Conservation (phyloP, 2,888 invertebrate species). For the Sesamia inferens region DNA sequence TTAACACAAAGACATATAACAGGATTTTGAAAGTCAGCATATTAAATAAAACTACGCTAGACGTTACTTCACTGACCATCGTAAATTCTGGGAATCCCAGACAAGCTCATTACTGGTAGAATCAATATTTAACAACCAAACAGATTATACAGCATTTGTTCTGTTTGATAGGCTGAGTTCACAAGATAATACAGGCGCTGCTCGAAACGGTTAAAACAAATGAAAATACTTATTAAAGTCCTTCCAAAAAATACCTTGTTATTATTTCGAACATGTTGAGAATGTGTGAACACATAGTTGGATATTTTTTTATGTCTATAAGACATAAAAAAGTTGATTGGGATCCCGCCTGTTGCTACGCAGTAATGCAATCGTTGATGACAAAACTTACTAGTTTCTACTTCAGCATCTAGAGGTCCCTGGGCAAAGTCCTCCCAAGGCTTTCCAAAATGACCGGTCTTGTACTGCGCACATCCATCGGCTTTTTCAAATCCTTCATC, state of each 20-base stretch:
- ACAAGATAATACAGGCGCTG: not conserved
- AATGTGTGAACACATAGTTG: no score
- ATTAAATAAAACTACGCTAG: conserved; percentile 18
- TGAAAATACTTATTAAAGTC: not conserved
- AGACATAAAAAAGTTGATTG: no score
- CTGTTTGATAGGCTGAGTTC: conserved; percentile 6
- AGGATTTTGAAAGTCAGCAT: conserved; percentile 2
- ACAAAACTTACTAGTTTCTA: no score
- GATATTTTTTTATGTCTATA: no score
- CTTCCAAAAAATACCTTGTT: not conserved
- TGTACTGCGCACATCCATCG: no score
- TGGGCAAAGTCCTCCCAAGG: no score
- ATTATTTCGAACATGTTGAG: no score
- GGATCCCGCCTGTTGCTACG: no score
- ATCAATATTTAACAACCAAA: conserved; percentile 33
- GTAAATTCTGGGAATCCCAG: conserved; percentile 40
- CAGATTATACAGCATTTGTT: conserved; percentile 3
- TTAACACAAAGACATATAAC: conserved; percentile 8
- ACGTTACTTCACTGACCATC: conserved; percentile 36
- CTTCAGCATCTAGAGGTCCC: no score
- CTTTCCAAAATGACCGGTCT: no score
- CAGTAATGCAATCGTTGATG: no score
- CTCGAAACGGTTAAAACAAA: conserved; percentile 16
- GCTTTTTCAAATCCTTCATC: no score
- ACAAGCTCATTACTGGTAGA: conserved; percentile 39